Base-by-base conservation (phyloP, 1,140 invertebrate genomes). In the Drosophila lowei region DNA sequence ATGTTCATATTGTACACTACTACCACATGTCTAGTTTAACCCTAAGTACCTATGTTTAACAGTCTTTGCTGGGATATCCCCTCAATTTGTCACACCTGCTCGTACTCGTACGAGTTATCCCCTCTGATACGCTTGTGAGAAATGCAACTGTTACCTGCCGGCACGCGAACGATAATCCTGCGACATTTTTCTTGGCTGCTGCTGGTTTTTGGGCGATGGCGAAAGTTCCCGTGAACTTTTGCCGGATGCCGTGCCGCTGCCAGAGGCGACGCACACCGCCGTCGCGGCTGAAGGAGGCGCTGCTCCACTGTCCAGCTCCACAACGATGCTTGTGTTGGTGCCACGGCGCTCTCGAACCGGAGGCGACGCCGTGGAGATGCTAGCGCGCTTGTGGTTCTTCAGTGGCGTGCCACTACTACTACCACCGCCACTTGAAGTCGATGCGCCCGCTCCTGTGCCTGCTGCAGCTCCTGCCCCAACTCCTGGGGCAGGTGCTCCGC, bases 161-260 rank as follows among this genome's bases (percentile, higher is more conserved):
- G 90, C 86, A 72, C 85, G 80, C 74, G 89, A 79, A 59, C 89
- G 86, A 80, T 90, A 90, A 78, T 91, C 90, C 65, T 88, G 83
- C 60, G 90, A 90, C 72, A 90, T 77, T 83, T 91, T 91, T 53
- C 89, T 74, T 49, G 79, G 77, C 66, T 90, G 89, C 54, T 89
- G 89, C 58, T 80, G 77, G 77, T 90, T 89, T 67, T 90, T 90
- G n/a, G 90, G 90, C 44, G 90, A 81, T 5, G 90, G 90, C 9
- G 90, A 91, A 38, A 91, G 79, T 78, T 91, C 90, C 42, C 90
- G 84, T 1, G 85, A 90, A 86, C 86, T 88, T 83, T 88, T 88
- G 6, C 83, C 79, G 41, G 83, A 88, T 34, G 89, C 66, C 9
- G 73, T 86, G 48, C 81, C 73, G 9, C 85, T 84, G 62, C 85